A percentile compares a stretch with the other conserved stretches of the same genome.
Evolutionary conservation across 2,888 invertebrate genomes (phyloP).

Genomic region (Zaprionus lineosus): DNA sequence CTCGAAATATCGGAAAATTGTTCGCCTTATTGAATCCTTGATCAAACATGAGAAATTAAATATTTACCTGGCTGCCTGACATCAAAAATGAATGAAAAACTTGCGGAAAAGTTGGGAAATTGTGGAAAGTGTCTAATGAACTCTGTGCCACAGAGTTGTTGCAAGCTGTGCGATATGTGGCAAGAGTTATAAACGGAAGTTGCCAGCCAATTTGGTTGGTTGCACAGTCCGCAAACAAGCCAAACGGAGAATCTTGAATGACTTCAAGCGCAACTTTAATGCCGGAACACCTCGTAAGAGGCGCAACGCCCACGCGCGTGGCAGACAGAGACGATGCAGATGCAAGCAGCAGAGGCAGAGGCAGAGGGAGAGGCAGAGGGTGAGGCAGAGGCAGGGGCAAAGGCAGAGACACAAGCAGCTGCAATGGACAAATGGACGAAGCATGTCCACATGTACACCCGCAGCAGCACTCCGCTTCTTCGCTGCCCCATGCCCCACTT

Average conservation of each 20-base stretch:
- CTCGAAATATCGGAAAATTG: too few species aligned
- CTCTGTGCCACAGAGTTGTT: constrained; percentile 27
- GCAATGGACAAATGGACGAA: constrained; percentile 23
- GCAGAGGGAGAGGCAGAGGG: neutral
- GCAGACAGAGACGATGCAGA: constrained; percentile 11
- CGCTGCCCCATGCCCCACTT: too few species aligned
- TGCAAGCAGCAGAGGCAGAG: too few species aligned
- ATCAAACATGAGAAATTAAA: constrained; percentile 47
- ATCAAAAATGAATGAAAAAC: constrained; percentile 34
- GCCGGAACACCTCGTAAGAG: constrained; percentile 31
- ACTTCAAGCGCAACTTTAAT: constrained; percentile 46
- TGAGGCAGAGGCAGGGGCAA: too few species aligned
- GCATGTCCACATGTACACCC: constrained; percentile 26
- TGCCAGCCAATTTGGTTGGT: constrained; percentile 54
- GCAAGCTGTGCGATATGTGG: constrained; percentile 43
- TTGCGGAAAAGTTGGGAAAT: constrained; percentile 41
- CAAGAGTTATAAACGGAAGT: constrained; percentile 52
- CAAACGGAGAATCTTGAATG: constrained; percentile 57
- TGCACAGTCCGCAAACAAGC: constrained; percentile 29
- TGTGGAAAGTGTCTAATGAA: constrained; percentile 48
- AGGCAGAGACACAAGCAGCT: neutral
- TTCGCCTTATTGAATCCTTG: constrained; percentile 25
- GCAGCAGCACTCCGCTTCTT: neutral
- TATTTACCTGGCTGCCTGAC: constrained; percentile 44
- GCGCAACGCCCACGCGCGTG: constrained; percentile 53